Evolutionary conservation across 2,113 vertebrate genomes (phyloP).

Genomic region (Tetrao urogallus): DNA sequence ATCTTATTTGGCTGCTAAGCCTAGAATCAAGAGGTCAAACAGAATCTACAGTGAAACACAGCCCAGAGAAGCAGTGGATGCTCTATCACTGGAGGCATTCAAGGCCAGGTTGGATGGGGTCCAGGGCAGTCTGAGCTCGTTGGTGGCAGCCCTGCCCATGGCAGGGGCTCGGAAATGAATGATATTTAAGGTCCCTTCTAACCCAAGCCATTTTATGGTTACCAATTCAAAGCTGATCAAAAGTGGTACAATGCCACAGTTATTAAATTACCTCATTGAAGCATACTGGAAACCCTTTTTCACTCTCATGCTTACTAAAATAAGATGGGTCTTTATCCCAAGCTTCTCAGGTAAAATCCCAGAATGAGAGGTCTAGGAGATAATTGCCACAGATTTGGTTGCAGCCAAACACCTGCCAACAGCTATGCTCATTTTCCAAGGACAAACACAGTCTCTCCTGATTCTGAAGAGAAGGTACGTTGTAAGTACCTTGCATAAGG

Average conservation of each 20-base stretch:
- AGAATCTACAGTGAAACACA: not conserved
- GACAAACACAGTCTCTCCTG: not conserved
- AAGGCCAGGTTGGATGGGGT: not conserved
- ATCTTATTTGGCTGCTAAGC: not conserved
- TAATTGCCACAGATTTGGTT: not conserved
- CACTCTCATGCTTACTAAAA: not conserved
- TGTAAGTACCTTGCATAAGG: not conserved
- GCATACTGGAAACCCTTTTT: not conserved
- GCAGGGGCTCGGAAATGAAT: not conserved
- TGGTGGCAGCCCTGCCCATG: not conserved
- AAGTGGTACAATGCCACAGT: not conserved
- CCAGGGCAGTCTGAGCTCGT: not conserved
- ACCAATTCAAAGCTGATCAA: not conserved
- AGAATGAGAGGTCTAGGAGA: not conserved
- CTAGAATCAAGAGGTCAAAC: not conserved
- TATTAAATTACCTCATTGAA: not conserved
- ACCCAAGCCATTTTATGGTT: not conserved
- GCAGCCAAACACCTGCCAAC: not conserved
- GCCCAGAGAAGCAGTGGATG: not conserved
- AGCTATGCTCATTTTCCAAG: not conserved
- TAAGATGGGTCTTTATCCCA: not conserved
- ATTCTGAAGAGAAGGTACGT: not conserved
- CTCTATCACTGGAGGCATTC: not conserved
- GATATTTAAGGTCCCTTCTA: not conserved
- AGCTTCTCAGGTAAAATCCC: not conserved